Conservation (phyloP, 2,113 vertebrate species). For the Natator depressus region DNA sequence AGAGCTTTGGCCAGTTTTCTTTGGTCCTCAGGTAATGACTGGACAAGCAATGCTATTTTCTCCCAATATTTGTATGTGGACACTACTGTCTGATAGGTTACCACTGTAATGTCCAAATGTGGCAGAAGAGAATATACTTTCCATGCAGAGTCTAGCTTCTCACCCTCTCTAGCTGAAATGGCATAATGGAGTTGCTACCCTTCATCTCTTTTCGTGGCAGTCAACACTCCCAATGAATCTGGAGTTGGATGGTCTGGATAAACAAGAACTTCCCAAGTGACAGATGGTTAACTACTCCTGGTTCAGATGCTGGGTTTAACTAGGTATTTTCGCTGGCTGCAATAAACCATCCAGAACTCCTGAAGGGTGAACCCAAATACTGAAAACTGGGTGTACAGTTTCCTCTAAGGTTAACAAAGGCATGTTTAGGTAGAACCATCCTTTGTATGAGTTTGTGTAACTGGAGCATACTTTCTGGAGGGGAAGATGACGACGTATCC, state of each 20-base stretch:
- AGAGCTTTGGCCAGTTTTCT: background rate
- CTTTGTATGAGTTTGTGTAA: background rate
- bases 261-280: no score
- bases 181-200: background rate
- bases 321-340: background rate
- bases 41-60: background rate
- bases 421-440: background rate
- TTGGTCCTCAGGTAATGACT: background rate
- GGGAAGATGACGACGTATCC: background rate
- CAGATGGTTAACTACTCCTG: background rate
- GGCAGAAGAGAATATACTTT: background rate
- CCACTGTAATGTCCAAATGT: background rate
- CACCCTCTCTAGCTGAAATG: background rate
- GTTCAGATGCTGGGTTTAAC: background rate
- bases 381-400: background rate
- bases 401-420: background rate
- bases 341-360: background rate
- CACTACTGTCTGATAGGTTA: background rate
- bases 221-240: background rate
- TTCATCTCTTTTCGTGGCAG: background rate
- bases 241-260: no score
- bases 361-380: background rate
- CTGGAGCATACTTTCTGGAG: background rate
- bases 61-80: background rate
- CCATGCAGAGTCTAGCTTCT: background rate